phyloP scores from a whole-genome alignment of 2,113 vertebrate genomes.

The Oreochromis niloticus region DNA sequence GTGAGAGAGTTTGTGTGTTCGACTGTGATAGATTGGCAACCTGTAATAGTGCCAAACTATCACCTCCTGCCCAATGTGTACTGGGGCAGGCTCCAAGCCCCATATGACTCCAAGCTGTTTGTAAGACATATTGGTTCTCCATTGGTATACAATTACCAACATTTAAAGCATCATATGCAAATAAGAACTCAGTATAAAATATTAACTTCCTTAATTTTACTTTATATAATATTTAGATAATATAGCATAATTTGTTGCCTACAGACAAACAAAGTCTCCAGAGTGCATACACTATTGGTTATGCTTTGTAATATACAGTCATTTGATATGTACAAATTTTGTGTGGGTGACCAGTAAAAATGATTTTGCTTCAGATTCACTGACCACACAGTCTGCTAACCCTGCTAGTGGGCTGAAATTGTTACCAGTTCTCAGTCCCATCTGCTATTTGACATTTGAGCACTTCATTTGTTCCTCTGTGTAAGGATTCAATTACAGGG shows the following conservation, averaged over 20 bases:
- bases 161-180: neutral
- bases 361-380: neutral
- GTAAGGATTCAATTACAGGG: neutral
- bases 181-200: neutral
- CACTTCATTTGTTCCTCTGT: neutral
- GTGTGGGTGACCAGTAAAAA: neutral
- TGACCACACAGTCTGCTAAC: neutral
- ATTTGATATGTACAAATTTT: neutral
- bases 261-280: neutral
- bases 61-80: slow-evolving; percentile 2
- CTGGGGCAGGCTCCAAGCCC: neutral
- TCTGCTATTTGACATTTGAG: slow-evolving; percentile 6
- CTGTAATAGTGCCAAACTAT: neutral
- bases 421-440: neutral
- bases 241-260: neutral
- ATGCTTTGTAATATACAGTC: neutral
- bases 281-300: neutral
- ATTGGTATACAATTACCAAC: neutral
- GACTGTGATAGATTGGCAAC: slow-evolving; percentile 6
- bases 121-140: neutral
- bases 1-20: neutral
- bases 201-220: neutral
- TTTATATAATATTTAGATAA: neutral
- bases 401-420: neutral
- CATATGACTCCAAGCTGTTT: neutral